Evolutionary conservation across 2,797 vertebrate species (phyloP), one percentile per base, ranked within the genome.

Genomic region (Mareca strepera): DNA sequence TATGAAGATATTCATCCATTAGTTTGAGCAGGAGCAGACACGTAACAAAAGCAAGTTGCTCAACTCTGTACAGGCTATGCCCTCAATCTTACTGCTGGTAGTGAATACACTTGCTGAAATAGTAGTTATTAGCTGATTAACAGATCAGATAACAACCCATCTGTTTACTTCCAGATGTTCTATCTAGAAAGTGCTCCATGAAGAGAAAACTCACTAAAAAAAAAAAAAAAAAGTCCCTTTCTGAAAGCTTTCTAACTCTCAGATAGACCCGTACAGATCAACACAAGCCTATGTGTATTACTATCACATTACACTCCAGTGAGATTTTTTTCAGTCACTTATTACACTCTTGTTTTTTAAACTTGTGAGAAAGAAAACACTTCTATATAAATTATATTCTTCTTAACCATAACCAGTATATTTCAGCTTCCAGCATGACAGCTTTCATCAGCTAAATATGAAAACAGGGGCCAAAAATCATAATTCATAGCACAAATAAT

Each of bases 391-490:
- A 86, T 18, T 1, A 28, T 29, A 33, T 58, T 86, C 21, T 86
- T 81, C 66, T 83, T 70, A 85, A 44, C 15, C n/a, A 25, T 20
- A 82, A 31, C 56, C 20, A 46, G 56, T 1, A 0, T 53, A 91
- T 63, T 78, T 77, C 85, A 82, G 52, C 37, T 63, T 88, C 23
- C 48, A 81, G 20, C 63, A 44, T 8, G 52, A 77, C 39, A 76
- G 37, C 33, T 11, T 63, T 81, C 52, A 86, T 56, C 48, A 91
- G 28, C 31, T 64, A 77, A 53, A 72, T 39, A 77, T 5, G 35
- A 90, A 82, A 92, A 75, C 14, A 75, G 60, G n/a, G n/a, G 23
- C 48, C n/a, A 80, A 44, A 93, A 94, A 94, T 78, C 37, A n/a
- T 86, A 92, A 90, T 82, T 77, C 75, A 59, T 48, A 90, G 41